Conservation (phyloP, 2,888 invertebrate genomes). For the Sepioteuthis lessoniana region DNA sequence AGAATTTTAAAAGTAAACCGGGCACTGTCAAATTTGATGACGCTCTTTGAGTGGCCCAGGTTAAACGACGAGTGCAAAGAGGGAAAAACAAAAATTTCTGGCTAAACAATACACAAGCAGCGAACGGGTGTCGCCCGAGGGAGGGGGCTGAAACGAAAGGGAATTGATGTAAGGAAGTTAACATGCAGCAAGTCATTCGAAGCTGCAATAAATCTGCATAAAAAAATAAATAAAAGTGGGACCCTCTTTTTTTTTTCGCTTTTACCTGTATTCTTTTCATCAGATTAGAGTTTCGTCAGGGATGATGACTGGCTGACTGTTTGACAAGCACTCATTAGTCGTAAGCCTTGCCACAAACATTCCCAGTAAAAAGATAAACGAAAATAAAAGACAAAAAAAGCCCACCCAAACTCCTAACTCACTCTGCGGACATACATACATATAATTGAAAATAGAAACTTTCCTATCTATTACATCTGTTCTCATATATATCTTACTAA, state of each 20-base stretch:
- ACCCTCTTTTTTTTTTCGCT: not conserved
- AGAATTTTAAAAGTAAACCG: not conserved
- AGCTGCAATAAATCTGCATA: not conserved
- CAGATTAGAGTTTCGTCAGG: not conserved
- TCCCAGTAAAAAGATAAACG: not conserved
- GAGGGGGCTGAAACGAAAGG: not conserved
- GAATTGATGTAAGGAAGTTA: not conserved
- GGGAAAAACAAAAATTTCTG: not conserved
- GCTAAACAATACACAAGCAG: not conserved
- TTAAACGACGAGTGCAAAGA: not conserved
- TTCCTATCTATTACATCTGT: too few relatives aligned
- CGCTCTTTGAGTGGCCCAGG: not conserved
- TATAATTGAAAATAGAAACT: too few relatives aligned
- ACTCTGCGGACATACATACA: not conserved
- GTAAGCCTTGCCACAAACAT: not conserved
- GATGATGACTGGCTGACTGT: not conserved
- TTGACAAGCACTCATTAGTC: conserved; percentile 11
- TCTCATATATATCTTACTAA: too few relatives aligned
- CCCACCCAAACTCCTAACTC: not conserved
- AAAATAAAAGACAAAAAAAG: not conserved
- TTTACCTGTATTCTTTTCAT: not conserved
- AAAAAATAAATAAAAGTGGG: not conserved
- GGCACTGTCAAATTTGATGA: not conserved
- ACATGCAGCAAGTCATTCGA: not conserved
- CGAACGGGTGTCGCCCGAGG: not conserved